phyloP scores from a whole-genome alignment of 2,113 vertebrate genomes.

The Phasianus colchicus region DNA sequence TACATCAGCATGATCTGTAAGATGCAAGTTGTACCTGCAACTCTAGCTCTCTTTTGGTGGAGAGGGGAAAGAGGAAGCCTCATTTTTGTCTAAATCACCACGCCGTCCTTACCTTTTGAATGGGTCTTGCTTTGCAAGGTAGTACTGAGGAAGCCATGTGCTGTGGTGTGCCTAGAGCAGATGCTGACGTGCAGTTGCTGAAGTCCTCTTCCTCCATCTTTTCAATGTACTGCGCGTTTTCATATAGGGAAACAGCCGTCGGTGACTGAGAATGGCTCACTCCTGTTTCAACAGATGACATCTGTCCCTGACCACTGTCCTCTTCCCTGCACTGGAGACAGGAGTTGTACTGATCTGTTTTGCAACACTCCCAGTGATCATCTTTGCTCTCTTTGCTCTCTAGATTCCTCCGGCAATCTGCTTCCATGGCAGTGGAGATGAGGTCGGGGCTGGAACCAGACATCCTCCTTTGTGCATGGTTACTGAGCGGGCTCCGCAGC shows the following conservation, averaged over 20 bases:
- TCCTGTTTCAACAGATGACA: background rate
- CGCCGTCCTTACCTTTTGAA: slow-evolving; percentile 85
- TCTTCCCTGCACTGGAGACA: slow-evolving; percentile 83
- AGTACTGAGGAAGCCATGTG: slow-evolving; percentile 79
- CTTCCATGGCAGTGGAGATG: slow-evolving; percentile 89
- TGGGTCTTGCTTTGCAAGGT: slow-evolving; percentile 84
- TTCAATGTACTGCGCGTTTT: slow-evolving; percentile 54
- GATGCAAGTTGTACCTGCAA: background rate
- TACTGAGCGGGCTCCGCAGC: slow-evolving; percentile 93
- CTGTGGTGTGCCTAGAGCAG: slow-evolving; percentile 71
- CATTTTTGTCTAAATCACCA: background rate
- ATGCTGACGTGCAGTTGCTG: slow-evolving; percentile 30
- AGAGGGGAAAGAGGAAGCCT: background rate
- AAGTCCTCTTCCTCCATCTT: slow-evolving; percentile 69
- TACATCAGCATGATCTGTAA: background rate
- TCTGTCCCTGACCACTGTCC: background rate
- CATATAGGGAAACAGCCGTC: slow-evolving; percentile 64
- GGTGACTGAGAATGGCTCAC: slow-evolving; percentile 76
- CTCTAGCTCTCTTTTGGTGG: no score
- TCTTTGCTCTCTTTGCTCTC: slow-evolving; percentile 51
- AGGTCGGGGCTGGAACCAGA: slow-evolving; percentile 92
- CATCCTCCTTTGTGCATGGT: slow-evolving; percentile 89
- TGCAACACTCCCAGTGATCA: slow-evolving; percentile 85
- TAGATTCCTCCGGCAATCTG: slow-evolving; percentile 80
- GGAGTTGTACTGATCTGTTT: slow-evolving; percentile 83